phyloP scores from a whole-genome alignment of 2,797 vertebrate species.

The Sitta carolinensis region DNA sequence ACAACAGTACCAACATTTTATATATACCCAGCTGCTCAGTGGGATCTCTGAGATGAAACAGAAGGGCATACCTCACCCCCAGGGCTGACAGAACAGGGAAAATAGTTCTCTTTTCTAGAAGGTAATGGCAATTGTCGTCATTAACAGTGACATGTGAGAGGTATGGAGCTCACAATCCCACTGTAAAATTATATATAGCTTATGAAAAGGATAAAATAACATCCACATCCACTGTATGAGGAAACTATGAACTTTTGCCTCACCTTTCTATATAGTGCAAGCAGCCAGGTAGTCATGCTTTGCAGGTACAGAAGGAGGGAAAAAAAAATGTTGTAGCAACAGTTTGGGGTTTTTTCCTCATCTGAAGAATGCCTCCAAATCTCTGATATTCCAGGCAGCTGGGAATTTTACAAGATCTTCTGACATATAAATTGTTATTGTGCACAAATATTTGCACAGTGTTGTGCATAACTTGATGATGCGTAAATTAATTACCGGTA shows the following conservation, averaged over 20 bases:
- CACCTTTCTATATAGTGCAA: not conserved
- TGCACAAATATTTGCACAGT: not conserved
- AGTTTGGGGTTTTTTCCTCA: rapidly evolving
- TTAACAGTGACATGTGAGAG: not conserved
- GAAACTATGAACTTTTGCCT: not conserved
- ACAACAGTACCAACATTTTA: not conserved
- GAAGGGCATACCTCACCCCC: not conserved
- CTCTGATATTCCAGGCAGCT: not conserved
- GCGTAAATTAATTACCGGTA: not conserved
- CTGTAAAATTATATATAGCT: not conserved
- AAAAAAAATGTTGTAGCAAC: not conserved
- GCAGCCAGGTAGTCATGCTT: not conserved
- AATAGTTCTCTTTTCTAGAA: not conserved
- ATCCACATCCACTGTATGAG: not conserved
- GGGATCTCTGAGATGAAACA: not conserved
- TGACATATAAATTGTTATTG: not conserved
- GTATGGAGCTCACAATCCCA: not conserved
- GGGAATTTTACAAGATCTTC: not conserved
- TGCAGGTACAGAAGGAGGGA: not conserved
- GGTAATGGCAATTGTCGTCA: not conserved
- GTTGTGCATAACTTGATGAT: not conserved
- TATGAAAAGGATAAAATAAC: not conserved
- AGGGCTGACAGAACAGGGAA: not conserved
- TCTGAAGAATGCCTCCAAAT: not conserved
- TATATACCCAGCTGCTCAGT: not conserved